Evolutionary conservation across 2,113 vertebrate genomes (phyloP).

Genomic region (Campylomormyrus numenius): DNA sequence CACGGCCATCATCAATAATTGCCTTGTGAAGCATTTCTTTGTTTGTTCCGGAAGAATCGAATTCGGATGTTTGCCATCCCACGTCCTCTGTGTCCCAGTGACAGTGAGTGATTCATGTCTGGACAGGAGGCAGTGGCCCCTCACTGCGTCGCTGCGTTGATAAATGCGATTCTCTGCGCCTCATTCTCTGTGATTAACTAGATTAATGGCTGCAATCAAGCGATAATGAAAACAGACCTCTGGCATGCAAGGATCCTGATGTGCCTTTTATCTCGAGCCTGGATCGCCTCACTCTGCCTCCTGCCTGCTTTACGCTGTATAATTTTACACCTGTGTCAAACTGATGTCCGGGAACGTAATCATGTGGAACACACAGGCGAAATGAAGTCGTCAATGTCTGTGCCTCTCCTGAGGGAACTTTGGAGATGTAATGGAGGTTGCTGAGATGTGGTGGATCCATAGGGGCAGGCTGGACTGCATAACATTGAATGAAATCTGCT

Average conservation of each 20-base stretch:
- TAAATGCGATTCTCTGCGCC: slow-evolving; percentile 8
- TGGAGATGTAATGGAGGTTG: not conserved
- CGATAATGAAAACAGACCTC: slow-evolving; percentile 11
- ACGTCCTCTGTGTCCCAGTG: not conserved
- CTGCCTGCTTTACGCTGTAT: not conserved
- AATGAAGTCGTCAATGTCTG: not conserved
- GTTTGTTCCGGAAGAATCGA: slow-evolving; percentile 7
- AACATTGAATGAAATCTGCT: not conserved
- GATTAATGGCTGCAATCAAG: slow-evolving; percentile 25
- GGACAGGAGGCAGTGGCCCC: slow-evolving; percentile 1
- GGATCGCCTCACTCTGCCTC: not conserved
- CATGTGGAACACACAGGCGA: not conserved
- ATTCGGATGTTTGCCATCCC: slow-evolving; percentile 6
- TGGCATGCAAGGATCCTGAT: not conserved
- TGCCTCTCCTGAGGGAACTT: not conserved
- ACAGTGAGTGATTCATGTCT: slow-evolving; percentile 16
- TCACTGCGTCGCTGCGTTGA: slow-evolving; percentile 9
- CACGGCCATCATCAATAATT: not conserved
- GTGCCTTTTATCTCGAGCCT: not conserved
- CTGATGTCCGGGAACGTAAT: not conserved
- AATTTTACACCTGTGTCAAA: not conserved
- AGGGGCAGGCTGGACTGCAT: not conserved
- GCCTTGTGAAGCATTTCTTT: not conserved
- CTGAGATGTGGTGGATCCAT: not conserved
- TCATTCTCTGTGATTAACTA: slow-evolving; percentile 22